phyloP scores from a whole-genome alignment of 2,888 invertebrate genomes.

The Lasioglossum malachurum region DNA sequence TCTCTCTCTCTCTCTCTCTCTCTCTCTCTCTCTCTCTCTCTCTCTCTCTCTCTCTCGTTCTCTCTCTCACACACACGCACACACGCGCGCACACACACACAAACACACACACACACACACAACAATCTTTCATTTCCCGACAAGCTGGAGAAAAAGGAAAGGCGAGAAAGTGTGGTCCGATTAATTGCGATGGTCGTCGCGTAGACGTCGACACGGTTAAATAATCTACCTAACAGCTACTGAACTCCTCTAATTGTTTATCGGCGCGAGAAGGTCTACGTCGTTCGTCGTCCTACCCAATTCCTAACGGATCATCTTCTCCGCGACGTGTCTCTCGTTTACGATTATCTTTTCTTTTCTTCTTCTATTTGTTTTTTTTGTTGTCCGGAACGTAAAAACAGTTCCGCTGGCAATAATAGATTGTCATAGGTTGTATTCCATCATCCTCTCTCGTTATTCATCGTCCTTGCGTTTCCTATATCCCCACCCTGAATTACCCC shows the following conservation, averaged over 20 bases:
- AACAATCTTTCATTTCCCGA: conserved; percentile 17
- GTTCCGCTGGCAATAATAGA: conserved; percentile 78
- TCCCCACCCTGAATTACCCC: not conserved
- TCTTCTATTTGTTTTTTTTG: no score
- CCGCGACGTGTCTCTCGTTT: conserved; percentile 52
- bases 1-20: not conserved
- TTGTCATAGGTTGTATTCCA: conserved; percentile 77
- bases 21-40: not conserved
- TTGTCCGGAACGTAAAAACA: conserved; percentile 52
- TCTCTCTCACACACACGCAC: no score
- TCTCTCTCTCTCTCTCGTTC: not conserved
- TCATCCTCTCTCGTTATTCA: not conserved
- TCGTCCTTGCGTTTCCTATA: not conserved
- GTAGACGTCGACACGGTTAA: conserved; percentile 60
- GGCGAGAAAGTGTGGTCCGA: conserved; percentile 74
- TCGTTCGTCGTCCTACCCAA: conserved; percentile 70
- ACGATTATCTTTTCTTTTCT: not conserved
- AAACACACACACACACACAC: no score
- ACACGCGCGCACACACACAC: no score
- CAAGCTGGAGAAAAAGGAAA: conserved; percentile 70
- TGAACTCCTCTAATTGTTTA: conserved; percentile 57
- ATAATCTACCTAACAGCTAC: conserved; percentile 57
- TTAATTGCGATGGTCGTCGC: conserved; percentile 71
- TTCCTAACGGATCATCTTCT: conserved; percentile 73
- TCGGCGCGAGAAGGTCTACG: conserved; percentile 56